Conservation (phyloP, 2,113 vertebrate genomes). For the Anoplopoma fimbria region DNA sequence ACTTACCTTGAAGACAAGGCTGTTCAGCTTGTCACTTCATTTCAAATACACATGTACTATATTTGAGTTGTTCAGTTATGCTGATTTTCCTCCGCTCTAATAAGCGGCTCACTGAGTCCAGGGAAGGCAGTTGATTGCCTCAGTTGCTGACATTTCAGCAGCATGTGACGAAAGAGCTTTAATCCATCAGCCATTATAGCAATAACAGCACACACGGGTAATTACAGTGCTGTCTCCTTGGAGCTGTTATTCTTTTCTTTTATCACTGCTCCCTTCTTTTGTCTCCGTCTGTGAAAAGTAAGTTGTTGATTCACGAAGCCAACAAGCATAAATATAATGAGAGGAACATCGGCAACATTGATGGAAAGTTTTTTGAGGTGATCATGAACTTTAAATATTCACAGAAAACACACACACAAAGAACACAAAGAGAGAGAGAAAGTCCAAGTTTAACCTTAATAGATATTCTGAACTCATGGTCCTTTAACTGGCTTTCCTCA, state of each 20-base stretch:
- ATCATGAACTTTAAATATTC: not conserved
- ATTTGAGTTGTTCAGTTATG: not conserved
- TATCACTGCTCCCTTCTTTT: not conserved
- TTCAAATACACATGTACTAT: not conserved
- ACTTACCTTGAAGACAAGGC: not conserved
- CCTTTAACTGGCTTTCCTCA: not conserved
- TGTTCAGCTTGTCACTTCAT: not conserved
- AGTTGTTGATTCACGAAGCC: not conserved
- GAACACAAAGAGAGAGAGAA: no score
- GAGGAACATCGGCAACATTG: not conserved
- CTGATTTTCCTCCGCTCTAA: not conserved
- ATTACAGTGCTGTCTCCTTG: constrained; percentile 27
- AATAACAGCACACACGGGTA: constrained; percentile 29
- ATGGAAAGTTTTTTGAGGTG: not conserved
- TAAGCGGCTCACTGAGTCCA: not conserved
- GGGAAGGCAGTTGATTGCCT: constrained; percentile 3
- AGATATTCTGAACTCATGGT: not conserved
- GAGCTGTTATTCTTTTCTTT: constrained; percentile 19
- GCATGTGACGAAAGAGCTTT: constrained; percentile 28
- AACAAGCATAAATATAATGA: not conserved
- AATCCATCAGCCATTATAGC: constrained; percentile 23
- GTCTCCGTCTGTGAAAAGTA: not conserved
- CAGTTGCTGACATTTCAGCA: constrained; percentile 24
- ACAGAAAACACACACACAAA: no score
- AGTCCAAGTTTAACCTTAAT: not conserved